A percentile compares a stretch with the other conserved stretches of the same genome.
Conservation (phyloP, 1,140 invertebrate genomes). For the Thaumetopoea pityocampa region DNA sequence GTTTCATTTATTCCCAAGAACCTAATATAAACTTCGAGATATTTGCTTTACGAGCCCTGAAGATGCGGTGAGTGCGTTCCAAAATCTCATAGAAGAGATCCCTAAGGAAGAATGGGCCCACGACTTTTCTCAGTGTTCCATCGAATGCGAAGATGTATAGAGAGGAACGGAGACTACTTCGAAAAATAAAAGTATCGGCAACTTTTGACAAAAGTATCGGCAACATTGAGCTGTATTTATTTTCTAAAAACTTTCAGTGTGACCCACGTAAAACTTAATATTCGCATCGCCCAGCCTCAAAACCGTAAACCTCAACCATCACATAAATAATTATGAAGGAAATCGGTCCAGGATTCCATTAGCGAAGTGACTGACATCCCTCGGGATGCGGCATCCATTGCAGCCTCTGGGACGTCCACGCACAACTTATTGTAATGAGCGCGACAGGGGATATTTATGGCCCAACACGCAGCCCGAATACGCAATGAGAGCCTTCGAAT, state of each 20-base stretch:
- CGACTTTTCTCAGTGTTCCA: no score
- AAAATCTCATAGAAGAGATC: no score
- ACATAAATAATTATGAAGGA: slow-evolving; percentile 31
- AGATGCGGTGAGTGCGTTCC: no score
- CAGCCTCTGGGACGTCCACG: slow-evolving; percentile 47
- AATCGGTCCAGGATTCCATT: slow-evolving; percentile 58
- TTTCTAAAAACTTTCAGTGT: neutral
- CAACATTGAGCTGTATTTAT: neutral
- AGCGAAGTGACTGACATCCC: slow-evolving; percentile 59
- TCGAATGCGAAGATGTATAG: no score
- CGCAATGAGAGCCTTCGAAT: slow-evolving; percentile 45
- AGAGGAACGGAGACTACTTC: no score
- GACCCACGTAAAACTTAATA: neutral
- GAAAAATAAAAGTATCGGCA: no score
- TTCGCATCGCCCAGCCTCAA: slow-evolving; percentile 1
- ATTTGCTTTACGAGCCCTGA: no score
- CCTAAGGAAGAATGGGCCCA: no score
- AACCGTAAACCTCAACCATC: slow-evolving; percentile 8
- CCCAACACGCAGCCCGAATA: slow-evolving; percentile 58
- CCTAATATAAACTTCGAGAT: no score
- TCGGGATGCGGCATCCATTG: slow-evolving; percentile 40
- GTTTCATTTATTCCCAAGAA: no score
- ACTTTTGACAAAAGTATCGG: no score
- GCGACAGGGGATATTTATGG: slow-evolving; percentile 69
- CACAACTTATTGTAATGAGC: slow-evolving; percentile 68